Percentiles rank a stretch among this genome's conserved stretches.
Conservation (phyloP, 2,888 invertebrate species). For the Drosophila bunnanda region DNA sequence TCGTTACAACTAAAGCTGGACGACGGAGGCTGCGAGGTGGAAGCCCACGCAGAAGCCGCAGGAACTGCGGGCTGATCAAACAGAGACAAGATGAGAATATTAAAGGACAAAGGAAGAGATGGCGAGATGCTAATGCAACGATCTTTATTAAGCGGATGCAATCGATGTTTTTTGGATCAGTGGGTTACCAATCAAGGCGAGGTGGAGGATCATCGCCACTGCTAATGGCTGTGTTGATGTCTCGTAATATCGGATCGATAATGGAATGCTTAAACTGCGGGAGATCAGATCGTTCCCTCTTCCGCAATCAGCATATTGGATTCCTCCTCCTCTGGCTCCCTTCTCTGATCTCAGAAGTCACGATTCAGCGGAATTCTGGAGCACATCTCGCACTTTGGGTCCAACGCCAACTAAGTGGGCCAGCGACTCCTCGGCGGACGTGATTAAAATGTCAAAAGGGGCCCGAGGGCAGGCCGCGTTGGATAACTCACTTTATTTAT, state of each 20-base stretch:
- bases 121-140: slow-evolving; percentile 13
- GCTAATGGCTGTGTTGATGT: not conserved
- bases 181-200: slow-evolving; percentile 34
- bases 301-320: slow-evolving; percentile 13
- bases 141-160: slow-evolving; percentile 35
- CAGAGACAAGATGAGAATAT: slow-evolving; percentile 21
- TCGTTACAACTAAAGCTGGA: slow-evolving; percentile 45
- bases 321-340: slow-evolving; percentile 11
- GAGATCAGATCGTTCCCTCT: slow-evolving; percentile 2
- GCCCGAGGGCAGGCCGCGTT: slow-evolving; percentile 44
- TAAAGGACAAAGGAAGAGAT: slow-evolving; percentile 53
- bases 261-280: not conserved
- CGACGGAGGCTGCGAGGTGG: slow-evolving; percentile 12
- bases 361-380: slow-evolving; percentile 43
- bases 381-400: slow-evolving; percentile 10
- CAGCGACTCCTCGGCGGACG: slow-evolving; percentile 59
- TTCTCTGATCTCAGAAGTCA: slow-evolving; percentile 49
- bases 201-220: not conserved
- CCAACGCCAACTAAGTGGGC: slow-evolving; percentile 64
- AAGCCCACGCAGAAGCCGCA: slow-evolving; percentile 56
- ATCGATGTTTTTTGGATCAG: slow-evolving; percentile 49
- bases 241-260: not conserved
- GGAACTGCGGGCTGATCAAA: slow-evolving; percentile 48
- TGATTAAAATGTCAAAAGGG: slow-evolving; percentile 72
- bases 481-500: slow-evolving; percentile 70